Evolutionary conservation across 2,113 vertebrate genomes (phyloP).

Genomic region (Phocoena phocoena): DNA sequence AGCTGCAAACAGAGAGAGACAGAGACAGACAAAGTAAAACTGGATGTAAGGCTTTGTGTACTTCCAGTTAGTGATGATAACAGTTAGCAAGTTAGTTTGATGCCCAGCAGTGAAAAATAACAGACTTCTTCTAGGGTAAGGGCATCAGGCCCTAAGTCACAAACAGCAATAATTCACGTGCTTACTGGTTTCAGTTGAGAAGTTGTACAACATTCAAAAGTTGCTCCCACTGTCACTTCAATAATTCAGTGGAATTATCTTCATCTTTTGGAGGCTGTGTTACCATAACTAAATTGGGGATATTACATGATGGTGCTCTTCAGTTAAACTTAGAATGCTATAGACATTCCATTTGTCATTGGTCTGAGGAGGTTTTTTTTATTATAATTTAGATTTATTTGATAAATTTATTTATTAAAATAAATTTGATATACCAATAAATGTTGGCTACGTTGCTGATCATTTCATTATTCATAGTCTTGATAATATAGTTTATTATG

Average conservation of each 20-base stretch:
- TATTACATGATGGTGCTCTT: not conserved
- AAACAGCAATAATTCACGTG: not conserved
- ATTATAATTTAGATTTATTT: slow-evolving; percentile 27
- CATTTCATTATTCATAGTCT: slow-evolving; percentile 48
- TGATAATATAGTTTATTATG: slow-evolving; percentile 58
- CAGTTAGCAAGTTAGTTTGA: not conserved
- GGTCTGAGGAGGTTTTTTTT: not conserved
- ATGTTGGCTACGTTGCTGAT: not conserved
- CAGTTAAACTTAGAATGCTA: not conserved
- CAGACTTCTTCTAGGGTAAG: not conserved
- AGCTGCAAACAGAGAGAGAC: not conserved
- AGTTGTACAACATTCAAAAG: not conserved
- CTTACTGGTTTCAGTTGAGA: slow-evolving; percentile 10
- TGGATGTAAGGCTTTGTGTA: not conserved
- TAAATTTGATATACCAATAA: slow-evolving; percentile 8
- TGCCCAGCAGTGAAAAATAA: not conserved
- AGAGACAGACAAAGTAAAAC: not conserved
- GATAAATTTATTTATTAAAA: not conserved
- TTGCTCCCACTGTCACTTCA: slow-evolving; percentile 20
- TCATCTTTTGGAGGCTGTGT: not conserved
- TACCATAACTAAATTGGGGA: not conserved
- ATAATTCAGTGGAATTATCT: slow-evolving; percentile 33
- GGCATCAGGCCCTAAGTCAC: not conserved
- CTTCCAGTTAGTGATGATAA: not conserved
- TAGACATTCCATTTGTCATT: not conserved